Evolutionary conservation across 2,888 invertebrate genomes (phyloP).

Genomic region (Venustoraphidia nigricollis): DNA sequence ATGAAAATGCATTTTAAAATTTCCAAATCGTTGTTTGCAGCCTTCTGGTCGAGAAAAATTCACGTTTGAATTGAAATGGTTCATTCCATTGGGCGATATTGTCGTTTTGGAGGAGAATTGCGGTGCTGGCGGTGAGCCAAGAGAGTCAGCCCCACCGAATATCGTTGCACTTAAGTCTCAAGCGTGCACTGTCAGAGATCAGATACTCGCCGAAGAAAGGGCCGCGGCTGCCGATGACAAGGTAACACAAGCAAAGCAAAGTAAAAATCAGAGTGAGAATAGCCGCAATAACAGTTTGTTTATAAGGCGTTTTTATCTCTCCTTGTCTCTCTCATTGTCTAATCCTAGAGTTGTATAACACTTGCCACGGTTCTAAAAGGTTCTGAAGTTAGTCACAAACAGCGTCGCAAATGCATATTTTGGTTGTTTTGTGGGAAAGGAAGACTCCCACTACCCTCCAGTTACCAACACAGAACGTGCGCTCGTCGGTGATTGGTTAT

Average conservation of each 20-base stretch:
- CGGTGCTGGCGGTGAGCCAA: conserved; percentile 45
- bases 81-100: conserved; percentile 73
- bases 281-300: too few relatives aligned
- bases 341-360: too few relatives aligned
- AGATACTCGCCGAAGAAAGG: conserved; percentile 64
- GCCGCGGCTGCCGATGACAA: conserved; percentile 38
- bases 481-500: too few relatives aligned
- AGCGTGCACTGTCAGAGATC: conserved; percentile 75
- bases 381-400: too few relatives aligned
- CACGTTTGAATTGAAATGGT: conserved; percentile 88
- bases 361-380: too few relatives aligned
- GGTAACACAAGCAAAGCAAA: conserved; percentile 20
- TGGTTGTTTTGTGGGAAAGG: too few relatives aligned
- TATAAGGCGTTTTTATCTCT: too few relatives aligned
- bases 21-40: conserved; percentile 23
- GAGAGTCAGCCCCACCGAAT: conserved; percentile 66
- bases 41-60: conserved; percentile 76
- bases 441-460: too few relatives aligned
- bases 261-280: not conserved
- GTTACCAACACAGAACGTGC: too few relatives aligned
- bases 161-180: conserved; percentile 72
- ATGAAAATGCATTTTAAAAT: not conserved
- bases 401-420: too few relatives aligned
- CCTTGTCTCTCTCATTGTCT: too few relatives aligned
- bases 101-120: conserved; percentile 50